Conservation (phyloP, 2,113 vertebrate genomes). For the Toxotes chatareus region DNA sequence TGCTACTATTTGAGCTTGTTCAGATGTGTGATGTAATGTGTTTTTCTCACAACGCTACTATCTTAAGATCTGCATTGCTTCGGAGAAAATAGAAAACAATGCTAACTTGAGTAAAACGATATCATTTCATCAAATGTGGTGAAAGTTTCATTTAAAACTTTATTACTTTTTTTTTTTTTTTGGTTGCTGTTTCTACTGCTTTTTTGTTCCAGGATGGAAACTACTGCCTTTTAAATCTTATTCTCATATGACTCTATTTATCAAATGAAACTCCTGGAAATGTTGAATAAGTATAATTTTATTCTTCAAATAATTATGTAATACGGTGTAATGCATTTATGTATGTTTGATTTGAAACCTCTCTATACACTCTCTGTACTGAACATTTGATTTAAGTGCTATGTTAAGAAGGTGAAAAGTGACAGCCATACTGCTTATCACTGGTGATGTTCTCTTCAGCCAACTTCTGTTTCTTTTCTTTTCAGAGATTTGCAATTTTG, state of each 20-base stretch:
- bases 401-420: slow-evolving; percentile 54
- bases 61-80: slow-evolving; percentile 60
- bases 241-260: slow-evolving; percentile 25
- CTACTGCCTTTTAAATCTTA: slow-evolving; percentile 41
- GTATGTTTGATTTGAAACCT: slow-evolving; percentile 40
- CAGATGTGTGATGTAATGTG: slow-evolving; percentile 52
- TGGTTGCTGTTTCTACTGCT: slow-evolving; percentile 15
- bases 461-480: slow-evolving; percentile 9
- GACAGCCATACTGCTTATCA: slow-evolving; percentile 43
- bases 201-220: slow-evolving; percentile 28
- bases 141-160: slow-evolving; percentile 32
- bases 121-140: slow-evolving; percentile 32
- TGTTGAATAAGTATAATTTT: slow-evolving; percentile 36
- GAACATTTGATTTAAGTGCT: slow-evolving; percentile 37
- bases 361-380: slow-evolving; percentile 31
- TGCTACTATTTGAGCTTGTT: slow-evolving; percentile 50
- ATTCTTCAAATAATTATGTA: slow-evolving; percentile 32
- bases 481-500: slow-evolving; percentile 48
- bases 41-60: slow-evolving; percentile 45
- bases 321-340: slow-evolving; percentile 33
- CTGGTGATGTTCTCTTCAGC: slow-evolving; percentile 34
- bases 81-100: slow-evolving; percentile 47
- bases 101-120: slow-evolving; percentile 31
- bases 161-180: neutral
- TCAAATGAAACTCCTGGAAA: slow-evolving; percentile 34